phyloP scores from a whole-genome alignment of 2,113 vertebrate genomes.

The Machaerirhynchus nigripectus region DNA sequence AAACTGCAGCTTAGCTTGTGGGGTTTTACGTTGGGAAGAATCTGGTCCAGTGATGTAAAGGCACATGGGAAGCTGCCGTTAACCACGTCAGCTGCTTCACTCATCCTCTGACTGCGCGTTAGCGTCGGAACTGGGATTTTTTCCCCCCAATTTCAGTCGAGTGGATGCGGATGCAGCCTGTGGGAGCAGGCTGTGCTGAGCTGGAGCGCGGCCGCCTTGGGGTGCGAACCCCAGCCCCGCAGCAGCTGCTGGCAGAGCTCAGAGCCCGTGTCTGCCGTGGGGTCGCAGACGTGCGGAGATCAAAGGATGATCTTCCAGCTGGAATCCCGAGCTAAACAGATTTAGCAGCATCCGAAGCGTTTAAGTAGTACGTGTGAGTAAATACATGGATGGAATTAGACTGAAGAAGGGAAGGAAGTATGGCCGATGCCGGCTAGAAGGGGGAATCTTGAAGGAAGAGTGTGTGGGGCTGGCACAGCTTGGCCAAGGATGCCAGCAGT shows the following conservation, averaged over 20 bases:
- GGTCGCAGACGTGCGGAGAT: background rate
- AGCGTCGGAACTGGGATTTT: background rate
- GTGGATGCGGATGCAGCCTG: background rate
- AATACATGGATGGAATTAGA: background rate
- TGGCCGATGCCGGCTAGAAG: background rate
- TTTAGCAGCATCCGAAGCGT: background rate
- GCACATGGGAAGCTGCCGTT: fast-evolving
- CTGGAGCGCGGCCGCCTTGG: background rate
- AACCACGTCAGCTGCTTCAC: background rate
- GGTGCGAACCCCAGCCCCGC: background rate
- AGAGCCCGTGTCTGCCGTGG: fast-evolving
- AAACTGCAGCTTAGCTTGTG: background rate
- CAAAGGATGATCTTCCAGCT: background rate
- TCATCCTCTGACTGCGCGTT: background rate
- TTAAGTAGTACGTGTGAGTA: background rate
- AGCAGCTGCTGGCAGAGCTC: background rate
- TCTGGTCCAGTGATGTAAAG: background rate
- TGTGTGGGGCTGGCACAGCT: background rate
- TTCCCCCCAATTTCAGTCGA: fast-evolving
- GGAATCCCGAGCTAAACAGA: background rate
- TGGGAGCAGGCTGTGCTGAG: background rate
- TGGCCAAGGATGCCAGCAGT: background rate
- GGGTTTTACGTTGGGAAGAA: background rate
- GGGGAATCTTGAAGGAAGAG: background rate
- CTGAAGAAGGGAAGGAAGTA: background rate